Evolutionary conservation across 2,888 invertebrate genomes (phyloP).

Genomic region (Callosobruchus maculatus): DNA sequence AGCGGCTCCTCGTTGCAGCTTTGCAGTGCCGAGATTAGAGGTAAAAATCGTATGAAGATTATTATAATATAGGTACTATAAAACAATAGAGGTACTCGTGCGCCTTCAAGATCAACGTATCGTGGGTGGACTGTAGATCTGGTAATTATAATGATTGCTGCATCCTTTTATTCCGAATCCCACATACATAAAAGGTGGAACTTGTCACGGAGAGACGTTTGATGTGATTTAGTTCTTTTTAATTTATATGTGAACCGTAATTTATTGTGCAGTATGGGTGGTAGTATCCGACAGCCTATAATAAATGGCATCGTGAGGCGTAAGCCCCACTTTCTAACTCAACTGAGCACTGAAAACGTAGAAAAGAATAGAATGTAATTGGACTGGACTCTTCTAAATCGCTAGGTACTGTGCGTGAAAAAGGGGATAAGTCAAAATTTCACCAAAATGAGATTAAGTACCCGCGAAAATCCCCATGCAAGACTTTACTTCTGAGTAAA

Average conservation of each 20-base stretch:
- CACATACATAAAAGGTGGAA: not conserved
- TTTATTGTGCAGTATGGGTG: no score
- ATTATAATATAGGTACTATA: not conserved
- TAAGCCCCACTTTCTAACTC: not conserved
- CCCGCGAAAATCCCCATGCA: no score
- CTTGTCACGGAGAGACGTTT: not conserved
- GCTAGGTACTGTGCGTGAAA: no score
- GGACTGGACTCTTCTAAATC: no score
- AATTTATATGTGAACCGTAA: not conserved
- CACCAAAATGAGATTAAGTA: no score
- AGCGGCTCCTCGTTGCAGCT: no score
- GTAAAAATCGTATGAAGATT: not conserved
- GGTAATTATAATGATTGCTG: not conserved
- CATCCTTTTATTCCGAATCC: not conserved
- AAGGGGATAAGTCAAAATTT: no score
- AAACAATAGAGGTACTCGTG: not conserved
- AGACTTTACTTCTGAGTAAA: no score
- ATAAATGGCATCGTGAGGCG: not conserved
- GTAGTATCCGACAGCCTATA: not conserved
- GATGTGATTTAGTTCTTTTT: not conserved
- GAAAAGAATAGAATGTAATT: no score
- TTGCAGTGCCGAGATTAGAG: no score
- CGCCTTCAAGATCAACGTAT: not conserved
- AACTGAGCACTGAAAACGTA: not conserved
- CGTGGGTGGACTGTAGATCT: not conserved